Evolutionary conservation across 2,113 vertebrate genomes (phyloP).

Genomic region (Calonectris borealis): DNA sequence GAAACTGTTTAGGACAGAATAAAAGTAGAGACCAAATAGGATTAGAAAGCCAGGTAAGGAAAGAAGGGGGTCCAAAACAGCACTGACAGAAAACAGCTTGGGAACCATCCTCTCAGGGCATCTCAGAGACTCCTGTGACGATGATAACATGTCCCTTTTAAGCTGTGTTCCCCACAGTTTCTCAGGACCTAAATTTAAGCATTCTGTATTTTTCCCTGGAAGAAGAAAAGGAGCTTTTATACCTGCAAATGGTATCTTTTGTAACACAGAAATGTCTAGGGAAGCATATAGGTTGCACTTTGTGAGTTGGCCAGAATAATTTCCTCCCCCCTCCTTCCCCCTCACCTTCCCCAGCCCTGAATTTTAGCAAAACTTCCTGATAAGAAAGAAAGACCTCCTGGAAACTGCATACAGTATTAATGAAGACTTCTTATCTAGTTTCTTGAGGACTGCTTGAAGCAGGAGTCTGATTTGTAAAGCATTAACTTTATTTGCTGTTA

Average conservation of each 20-base stretch:
- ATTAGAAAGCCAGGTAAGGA: neutral
- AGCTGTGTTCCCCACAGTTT: neutral
- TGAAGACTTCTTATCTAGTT: neutral
- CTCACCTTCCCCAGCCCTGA: neutral
- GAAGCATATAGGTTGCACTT: neutral
- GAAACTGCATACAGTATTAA: neutral
- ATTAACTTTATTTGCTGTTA: neutral
- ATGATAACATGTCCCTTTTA: neutral
- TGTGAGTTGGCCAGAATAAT: neutral
- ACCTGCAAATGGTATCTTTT: accelerated
- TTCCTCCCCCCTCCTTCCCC: accelerated
- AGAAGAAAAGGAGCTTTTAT: neutral
- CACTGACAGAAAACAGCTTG: neutral
- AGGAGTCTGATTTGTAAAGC: neutral
- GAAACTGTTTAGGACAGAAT: neutral
- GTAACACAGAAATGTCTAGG: neutral
- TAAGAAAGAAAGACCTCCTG: neutral
- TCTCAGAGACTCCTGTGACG: neutral
- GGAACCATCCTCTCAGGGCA: neutral
- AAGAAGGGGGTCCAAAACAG: neutral
- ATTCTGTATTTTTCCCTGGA: neutral
- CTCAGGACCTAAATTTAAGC: neutral
- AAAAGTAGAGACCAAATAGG: neutral
- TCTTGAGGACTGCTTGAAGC: neutral
- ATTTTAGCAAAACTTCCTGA: neutral